Evolutionary conservation across 2,888 invertebrate genomes (phyloP).

Genomic region (Baronia brevicornis): DNA sequence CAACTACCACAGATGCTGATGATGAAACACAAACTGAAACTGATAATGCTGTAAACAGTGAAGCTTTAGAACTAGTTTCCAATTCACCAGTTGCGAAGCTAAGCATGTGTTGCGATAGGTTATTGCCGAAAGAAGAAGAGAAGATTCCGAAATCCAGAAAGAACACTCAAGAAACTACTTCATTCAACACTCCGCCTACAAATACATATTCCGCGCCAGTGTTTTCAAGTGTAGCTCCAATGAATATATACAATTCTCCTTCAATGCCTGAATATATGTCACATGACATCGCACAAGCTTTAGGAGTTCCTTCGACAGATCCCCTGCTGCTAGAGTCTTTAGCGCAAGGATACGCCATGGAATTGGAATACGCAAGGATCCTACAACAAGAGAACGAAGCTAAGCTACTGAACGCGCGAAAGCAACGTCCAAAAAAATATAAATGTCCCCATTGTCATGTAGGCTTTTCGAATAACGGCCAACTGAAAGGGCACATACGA

Average conservation of each 20-base stretch:
- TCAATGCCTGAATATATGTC: constrained; percentile 57
- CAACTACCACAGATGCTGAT: constrained; percentile 60
- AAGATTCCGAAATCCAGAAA: constrained; percentile 16
- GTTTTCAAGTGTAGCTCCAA: constrained; percentile 9
- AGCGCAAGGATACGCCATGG: constrained; percentile 77
- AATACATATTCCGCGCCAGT: constrained; percentile 19
- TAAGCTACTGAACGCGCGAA: constrained; percentile 79
- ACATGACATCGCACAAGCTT: constrained; percentile 59
- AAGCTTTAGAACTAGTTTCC: constrained; percentile 14
- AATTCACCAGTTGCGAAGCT: constrained; percentile 58
- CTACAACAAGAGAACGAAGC: constrained; percentile 82
- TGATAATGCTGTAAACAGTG: neutral
- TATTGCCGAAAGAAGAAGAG: constrained; percentile 32
- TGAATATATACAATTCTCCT: constrained; percentile 30
- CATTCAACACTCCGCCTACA: constrained; percentile 19
- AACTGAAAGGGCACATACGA: constrained; percentile 91
- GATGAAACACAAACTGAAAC: constrained; percentile 25
- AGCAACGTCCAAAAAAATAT: constrained; percentile 92
- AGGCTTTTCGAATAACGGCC: constrained; percentile 95
- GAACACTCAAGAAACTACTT: constrained; percentile 12
- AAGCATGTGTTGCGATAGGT: constrained; percentile 53
- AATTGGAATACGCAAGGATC: constrained; percentile 81
- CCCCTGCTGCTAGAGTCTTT: constrained; percentile 65
- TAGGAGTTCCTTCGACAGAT: constrained; percentile 64
- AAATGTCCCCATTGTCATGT: constrained; percentile 92